Percentiles rank a stretch among this genome's conserved stretches.
Evolutionary conservation across 2,797 vertebrate species (phyloP).

Genomic region (Masticophis lateralis): DNA sequence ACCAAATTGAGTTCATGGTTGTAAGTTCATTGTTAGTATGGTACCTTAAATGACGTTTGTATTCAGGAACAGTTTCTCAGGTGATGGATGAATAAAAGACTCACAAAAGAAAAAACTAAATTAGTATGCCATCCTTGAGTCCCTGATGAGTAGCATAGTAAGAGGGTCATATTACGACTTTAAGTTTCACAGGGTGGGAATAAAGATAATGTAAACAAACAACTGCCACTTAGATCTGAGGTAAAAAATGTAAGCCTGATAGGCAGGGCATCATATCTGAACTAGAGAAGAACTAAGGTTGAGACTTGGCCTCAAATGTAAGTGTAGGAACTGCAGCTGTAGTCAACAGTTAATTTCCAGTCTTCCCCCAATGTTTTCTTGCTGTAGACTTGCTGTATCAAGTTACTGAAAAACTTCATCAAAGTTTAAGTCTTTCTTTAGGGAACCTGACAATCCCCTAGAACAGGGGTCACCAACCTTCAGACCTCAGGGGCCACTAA

Average conservation of each 20-base stretch:
- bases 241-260: background rate
- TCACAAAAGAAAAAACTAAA: background rate
- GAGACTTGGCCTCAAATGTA: background rate
- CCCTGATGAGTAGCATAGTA: background rate
- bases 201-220: background rate
- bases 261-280: background rate
- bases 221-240: background rate
- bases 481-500: too few species aligned
- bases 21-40: background rate
- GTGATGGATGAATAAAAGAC: background rate
- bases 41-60: background rate
- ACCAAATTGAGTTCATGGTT: background rate
- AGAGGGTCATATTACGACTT: background rate
- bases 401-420: background rate
- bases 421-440: background rate
- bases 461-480: background rate
- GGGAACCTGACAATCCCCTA: background rate
- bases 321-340: background rate
- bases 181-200: background rate
- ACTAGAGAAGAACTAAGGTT: background rate
- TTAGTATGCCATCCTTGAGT: background rate
- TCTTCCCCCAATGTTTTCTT: background rate
- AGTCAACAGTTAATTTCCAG: background rate
- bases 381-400: background rate
- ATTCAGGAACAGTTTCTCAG: background rate